These are phyloP conservation scores for Schizopygopsis malacanthus DNA, from an alignment of 2,797 vertebrate species.

Conservation along the genomic window DNA sequence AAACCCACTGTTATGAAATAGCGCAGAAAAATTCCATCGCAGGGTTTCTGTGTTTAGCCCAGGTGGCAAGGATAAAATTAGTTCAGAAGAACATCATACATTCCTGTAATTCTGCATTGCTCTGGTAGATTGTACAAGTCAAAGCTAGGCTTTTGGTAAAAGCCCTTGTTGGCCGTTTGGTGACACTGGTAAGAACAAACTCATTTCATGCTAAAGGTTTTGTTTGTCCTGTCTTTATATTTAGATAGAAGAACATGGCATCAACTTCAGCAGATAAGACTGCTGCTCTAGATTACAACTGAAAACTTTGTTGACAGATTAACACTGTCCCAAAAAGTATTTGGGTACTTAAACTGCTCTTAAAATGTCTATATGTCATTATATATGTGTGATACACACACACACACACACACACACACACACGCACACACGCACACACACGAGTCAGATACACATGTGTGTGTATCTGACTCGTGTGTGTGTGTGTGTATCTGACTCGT, in stretches of 20 bases:
- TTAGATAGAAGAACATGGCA: constrained; percentile 3
- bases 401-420: too few species aligned
- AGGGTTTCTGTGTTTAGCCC: constrained; percentile 32
- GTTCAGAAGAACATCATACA: constrained; percentile 39
- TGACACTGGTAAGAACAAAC: neutral
- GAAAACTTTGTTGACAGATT: neutral
- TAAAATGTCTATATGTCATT: neutral
- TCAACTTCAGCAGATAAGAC: neutral
- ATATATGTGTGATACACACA: too few species aligned
- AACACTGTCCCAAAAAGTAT: neutral
- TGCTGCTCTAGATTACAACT: neutral
- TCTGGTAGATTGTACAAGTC: constrained; percentile 23
- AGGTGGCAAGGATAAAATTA: constrained; percentile 48
- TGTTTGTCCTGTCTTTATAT: constrained; percentile 5
- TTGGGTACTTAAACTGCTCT: neutral
- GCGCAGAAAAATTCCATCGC: neutral
- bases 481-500: too few species aligned
- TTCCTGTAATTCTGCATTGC: constrained; percentile 45
- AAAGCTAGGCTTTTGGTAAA: constrained; percentile 29
- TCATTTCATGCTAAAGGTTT: constrained; percentile 4
- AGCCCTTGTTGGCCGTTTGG: constrained; percentile 25
- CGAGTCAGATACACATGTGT: too few species aligned
- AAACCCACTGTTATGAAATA: constrained; percentile 6
- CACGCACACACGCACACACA: too few species aligned
- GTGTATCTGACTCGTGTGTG: too few species aligned